Conservation (phyloP, 2,888 invertebrate genomes). For the Trichogramma dendrolimi region DNA sequence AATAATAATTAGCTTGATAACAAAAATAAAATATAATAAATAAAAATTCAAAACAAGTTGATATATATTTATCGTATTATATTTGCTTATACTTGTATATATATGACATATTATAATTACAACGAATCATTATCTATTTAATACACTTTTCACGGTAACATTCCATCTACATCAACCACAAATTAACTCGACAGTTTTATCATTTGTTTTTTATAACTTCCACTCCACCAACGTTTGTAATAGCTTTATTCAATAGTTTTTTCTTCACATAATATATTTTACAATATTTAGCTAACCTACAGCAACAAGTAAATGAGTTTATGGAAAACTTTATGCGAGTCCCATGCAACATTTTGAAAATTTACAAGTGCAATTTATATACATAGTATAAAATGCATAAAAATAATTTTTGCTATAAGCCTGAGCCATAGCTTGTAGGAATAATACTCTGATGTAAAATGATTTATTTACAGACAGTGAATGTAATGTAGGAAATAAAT, state of each 20-base stretch:
- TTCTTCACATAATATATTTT: slow-evolving; percentile 9
- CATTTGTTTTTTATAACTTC: slow-evolving; percentile 14
- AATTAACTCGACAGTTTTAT: background rate
- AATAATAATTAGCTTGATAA: too few species aligned
- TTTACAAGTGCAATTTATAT: slow-evolving; percentile 26
- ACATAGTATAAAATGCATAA: slow-evolving; percentile 30
- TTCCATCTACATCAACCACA: too few species aligned
- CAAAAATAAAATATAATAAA: too few species aligned
- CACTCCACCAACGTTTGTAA: slow-evolving; percentile 18
- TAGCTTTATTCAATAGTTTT: slow-evolving; percentile 6
- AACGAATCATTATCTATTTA: slow-evolving; percentile 26
- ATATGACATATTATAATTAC: slow-evolving; percentile 24
- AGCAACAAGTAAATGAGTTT: slow-evolving; percentile 15
- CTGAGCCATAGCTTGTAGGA: slow-evolving; percentile 20
- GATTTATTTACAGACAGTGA: too few species aligned
- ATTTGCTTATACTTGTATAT: too few species aligned
- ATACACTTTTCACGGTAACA: slow-evolving; percentile 14
- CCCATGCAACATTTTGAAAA: slow-evolving; percentile 18
- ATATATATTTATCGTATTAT: too few species aligned
- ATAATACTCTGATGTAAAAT: too few species aligned
- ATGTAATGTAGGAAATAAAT: too few species aligned
- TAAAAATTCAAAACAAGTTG: too few species aligned
- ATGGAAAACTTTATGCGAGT: slow-evolving; percentile 10
- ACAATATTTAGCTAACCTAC: slow-evolving; percentile 16
- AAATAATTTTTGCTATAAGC: slow-evolving; percentile 27